Percentiles rank a stretch among this genome's conserved stretches.
These are phyloP conservation scores for Chelidonichthys spinosus DNA, from an alignment of 2,797 vertebrate species.

Conservation along the genomic window DNA sequence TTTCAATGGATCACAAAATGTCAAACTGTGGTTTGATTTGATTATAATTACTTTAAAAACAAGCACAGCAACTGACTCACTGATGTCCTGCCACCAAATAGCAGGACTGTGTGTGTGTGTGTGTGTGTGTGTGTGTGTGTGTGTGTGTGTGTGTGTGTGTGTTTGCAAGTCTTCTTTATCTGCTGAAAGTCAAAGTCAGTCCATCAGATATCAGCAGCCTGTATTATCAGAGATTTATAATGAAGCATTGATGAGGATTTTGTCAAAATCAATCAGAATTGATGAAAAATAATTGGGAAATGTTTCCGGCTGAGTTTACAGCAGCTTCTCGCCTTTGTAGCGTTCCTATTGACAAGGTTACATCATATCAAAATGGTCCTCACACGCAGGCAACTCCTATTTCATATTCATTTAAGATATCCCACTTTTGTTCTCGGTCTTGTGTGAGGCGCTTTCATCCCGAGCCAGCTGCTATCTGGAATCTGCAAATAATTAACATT, in stretches of 20 bases:
- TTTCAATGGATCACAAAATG: neutral
- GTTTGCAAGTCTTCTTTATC: neutral
- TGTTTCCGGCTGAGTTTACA: neutral
- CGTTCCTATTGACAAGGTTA: conserved; percentile 9
- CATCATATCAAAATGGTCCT: conserved; percentile 6
- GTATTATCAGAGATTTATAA: neutral
- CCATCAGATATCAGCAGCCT: conserved; percentile 12
- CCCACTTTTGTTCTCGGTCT: conserved; percentile 2
- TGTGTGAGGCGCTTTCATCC: neutral
- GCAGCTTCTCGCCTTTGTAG: neutral
- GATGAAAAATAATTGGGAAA: conserved; percentile 9
- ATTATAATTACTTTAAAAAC: neutral
- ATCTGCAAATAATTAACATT: conserved; percentile 42
- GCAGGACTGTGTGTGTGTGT: neutral
- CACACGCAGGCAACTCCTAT: neutral
- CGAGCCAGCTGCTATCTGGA: conserved; percentile 12
- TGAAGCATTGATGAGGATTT: conserved; percentile 18
- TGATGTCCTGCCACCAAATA: neutral
- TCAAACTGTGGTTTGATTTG: neutral
- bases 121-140: too few species aligned
- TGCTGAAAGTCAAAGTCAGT: conserved; percentile 8
- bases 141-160: neutral
- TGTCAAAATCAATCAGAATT: conserved; percentile 13
- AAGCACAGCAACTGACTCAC: neutral
- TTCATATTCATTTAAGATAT: conserved; percentile 3